phyloP scores from a whole-genome alignment of 1,140 invertebrate species.

The Ylistrum balloti region DNA sequence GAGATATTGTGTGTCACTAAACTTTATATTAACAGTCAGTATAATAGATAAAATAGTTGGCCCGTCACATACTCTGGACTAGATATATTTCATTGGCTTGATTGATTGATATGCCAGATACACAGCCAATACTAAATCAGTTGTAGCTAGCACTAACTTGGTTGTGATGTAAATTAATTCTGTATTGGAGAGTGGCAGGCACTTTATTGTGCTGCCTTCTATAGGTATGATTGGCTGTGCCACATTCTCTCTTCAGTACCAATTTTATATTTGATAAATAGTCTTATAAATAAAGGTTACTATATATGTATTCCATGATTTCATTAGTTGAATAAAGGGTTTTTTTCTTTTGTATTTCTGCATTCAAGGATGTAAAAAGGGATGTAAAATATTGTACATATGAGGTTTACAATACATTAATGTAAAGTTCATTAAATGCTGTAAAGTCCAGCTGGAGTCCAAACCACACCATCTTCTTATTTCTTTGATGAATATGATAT shows the following conservation, averaged over 20 bases:
- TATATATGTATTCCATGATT: neutral
- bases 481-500: no score
- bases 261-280: neutral
- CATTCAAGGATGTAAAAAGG: no score
- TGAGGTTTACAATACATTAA: no score
- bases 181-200: neutral
- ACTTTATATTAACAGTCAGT: neutral
- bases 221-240: neutral
- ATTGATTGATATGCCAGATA: neutral
- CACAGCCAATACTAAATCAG: conserved; percentile 3
- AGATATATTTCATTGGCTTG: neutral
- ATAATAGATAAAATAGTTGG: neutral
- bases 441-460: no score
- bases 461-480: no score
- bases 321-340: neutral
- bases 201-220: neutral
- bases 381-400: no score
- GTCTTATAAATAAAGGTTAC: no score
- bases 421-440: no score
- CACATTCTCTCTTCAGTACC: neutral
- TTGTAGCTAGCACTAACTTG: neutral
- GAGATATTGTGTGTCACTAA: neutral
- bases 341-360: neutral
- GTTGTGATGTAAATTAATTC: neutral
- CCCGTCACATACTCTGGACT: neutral